Percentiles rank a stretch among this genome's conserved stretches.
Conservation (phyloP, 92 coral and sea anemone genomes). For the Epizoanthus rinbou region DNA sequence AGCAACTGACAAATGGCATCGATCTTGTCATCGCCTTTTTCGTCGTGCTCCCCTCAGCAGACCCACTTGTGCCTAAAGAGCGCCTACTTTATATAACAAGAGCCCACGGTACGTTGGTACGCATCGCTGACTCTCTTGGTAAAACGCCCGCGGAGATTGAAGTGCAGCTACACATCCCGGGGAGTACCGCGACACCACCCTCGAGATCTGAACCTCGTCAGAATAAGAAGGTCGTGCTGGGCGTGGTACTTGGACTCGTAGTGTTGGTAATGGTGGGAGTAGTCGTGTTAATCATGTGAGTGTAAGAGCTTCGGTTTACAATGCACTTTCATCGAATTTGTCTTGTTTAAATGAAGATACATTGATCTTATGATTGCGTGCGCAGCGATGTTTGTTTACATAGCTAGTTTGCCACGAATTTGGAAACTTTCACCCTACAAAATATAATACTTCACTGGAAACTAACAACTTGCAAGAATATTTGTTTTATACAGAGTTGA, state of each 20-base stretch:
- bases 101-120: background rate
- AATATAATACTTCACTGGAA: no score
- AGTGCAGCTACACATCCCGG: background rate
- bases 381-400: no score
- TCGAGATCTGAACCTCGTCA: background rate
- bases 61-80: background rate
- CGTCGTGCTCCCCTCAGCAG: background rate
- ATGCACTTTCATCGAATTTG: no score
- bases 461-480: no score
- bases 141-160: conserved; percentile 16
- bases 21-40: conserved; percentile 25
- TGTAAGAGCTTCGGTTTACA: background rate
- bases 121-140: conserved; percentile 20
- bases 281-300: conserved; percentile 9
- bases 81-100: background rate
- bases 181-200: background rate
- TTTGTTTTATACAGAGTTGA: no score
- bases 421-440: no score
- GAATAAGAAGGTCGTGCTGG: conserved; percentile 11
- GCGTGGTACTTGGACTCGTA: background rate
- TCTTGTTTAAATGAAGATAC: no score
- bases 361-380: no score
- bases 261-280: background rate
- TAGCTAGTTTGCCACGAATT: no score
- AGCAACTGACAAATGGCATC: background rate